A percentile compares a stretch with the other conserved stretches of the same genome.
Evolutionary conservation across 1,140 invertebrate genomes (phyloP).

Genomic region (silkworm (Bombyx mori)): ASM3026992v2 NC_085127.1:4607501-4608000

Average conservation of each 20-base stretch:
- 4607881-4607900: conserved; percentile 75
- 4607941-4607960: conserved; percentile 82
- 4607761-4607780: conserved; percentile 74
- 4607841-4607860: conserved; percentile 77
- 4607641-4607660: conserved; percentile 75
- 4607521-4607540: background rate
- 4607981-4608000: conserved; percentile 83
- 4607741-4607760: conserved; percentile 54
- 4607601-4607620: conserved; percentile 71
- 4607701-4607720: conserved; percentile 73
- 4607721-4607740: conserved; percentile 66
- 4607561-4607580: conserved; percentile 16
- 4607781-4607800: conserved; percentile 75
- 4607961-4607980: conserved; percentile 74
- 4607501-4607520: no score
- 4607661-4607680: conserved; percentile 75
- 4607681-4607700: conserved; percentile 71
- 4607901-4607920: conserved; percentile 77
- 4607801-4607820: conserved; percentile 72
- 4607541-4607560: conserved; percentile 4
- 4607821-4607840: conserved; percentile 78
- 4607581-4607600: conserved; percentile 32
- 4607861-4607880: conserved; percentile 76
- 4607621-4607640: conserved; percentile 77
- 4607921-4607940: conserved; percentile 80